phyloP scores from a whole-genome alignment of 2,888 invertebrate species.

The Synergus laeviventris region DNA sequence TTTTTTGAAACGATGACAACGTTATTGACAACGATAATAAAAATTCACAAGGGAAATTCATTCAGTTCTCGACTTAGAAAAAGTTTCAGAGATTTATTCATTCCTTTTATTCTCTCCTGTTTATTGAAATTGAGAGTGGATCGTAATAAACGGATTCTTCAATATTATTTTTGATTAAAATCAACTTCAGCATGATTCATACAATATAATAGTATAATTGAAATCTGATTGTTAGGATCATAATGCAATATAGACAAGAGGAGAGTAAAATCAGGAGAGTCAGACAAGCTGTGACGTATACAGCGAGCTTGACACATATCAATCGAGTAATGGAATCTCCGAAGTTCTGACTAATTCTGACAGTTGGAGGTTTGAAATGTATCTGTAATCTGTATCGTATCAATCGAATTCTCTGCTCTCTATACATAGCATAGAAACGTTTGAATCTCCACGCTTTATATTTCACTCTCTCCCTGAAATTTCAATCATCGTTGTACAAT shows the following conservation, averaged over 20 bases:
- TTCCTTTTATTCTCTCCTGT: too few relatives aligned
- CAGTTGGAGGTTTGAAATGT: conserved; percentile 27
- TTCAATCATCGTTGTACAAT: neutral
- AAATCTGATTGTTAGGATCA: neutral
- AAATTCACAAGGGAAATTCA: too few relatives aligned
- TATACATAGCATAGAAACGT: neutral
- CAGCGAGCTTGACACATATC: conserved; percentile 69
- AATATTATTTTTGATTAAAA: neutral
- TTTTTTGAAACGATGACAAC: too few relatives aligned
- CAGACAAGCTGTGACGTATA: conserved; percentile 59
- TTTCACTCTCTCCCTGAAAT: neutral
- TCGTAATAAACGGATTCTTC: neutral
- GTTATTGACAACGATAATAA: too few relatives aligned
- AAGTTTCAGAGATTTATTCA: too few relatives aligned
- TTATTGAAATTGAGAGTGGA: neutral
- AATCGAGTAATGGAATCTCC: conserved; percentile 68
- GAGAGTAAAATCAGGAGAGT: conserved; percentile 48
- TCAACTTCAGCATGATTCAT: neutral
- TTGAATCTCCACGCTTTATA: neutral
- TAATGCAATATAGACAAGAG: neutral
- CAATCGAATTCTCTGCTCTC: neutral
- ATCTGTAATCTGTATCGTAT: conserved; percentile 13
- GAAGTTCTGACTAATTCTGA: conserved; percentile 49
- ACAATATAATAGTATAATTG: neutral
- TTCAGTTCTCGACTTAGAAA: too few relatives aligned